Percentiles rank a stretch among this genome's conserved stretches.
Conservation (phyloP, 2,797 vertebrate genomes). For the Syngnathus rostellatus region DNA sequence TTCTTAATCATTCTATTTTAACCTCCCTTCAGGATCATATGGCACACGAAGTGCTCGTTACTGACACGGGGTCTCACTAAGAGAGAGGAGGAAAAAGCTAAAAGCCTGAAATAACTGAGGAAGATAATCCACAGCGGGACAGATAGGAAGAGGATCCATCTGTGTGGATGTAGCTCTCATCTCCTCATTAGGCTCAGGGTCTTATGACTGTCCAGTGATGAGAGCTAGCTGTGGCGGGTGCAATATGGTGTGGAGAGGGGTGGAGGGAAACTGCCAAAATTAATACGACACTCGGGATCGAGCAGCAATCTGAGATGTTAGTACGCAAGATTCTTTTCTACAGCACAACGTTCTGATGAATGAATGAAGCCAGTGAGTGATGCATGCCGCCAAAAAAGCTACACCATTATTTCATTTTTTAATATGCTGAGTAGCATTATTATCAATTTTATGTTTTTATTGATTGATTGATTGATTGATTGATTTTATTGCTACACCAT, state of each 20-base stretch:
- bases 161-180: slow-evolving; percentile 68
- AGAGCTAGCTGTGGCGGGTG: slow-evolving; percentile 44
- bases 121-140: slow-evolving; percentile 32
- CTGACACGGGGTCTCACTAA: slow-evolving; percentile 24
- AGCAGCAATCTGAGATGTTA: neutral
- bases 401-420: too few species aligned
- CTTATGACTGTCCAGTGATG: slow-evolving; percentile 52
- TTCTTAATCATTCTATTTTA: slow-evolving; percentile 37
- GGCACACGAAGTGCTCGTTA: slow-evolving; percentile 44
- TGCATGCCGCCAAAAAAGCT: too few species aligned
- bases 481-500: too few species aligned
- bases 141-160: slow-evolving; percentile 64
- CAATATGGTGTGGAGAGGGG: neutral
- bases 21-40: slow-evolving; percentile 38
- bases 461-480: too few species aligned
- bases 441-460: too few species aligned
- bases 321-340: neutral
- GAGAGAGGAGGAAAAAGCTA: slow-evolving; percentile 11
- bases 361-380: too few species aligned
- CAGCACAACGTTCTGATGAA: neutral
- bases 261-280: neutral
- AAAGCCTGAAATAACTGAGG: slow-evolving; percentile 35
- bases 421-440: too few species aligned
- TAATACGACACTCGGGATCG: neutral
- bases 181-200: slow-evolving; percentile 56